These are phyloP conservation scores for Euwallacea similis DNA, from an alignment of 1,140 invertebrate species.

Conservation along the genomic window DNA sequence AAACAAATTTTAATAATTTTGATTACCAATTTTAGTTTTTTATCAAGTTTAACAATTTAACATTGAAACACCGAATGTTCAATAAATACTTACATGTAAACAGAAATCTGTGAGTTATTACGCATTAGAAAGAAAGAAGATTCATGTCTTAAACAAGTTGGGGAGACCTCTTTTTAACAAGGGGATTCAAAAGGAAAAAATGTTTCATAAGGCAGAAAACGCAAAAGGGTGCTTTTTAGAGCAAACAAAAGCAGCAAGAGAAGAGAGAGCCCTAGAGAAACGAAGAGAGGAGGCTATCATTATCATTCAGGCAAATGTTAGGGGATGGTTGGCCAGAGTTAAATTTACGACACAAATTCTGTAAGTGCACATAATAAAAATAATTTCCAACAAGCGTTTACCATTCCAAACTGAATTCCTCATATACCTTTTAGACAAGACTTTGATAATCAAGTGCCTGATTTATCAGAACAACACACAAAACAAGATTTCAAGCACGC, in stretches of 20 bases:
- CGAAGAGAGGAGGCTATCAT: constrained; percentile 70
- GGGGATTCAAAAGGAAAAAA: constrained; percentile 39
- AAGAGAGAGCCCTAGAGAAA: constrained; percentile 81
- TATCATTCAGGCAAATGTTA: constrained; percentile 70
- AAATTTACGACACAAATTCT: constrained; percentile 62
- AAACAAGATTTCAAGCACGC: constrained; percentile 63
- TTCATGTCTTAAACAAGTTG: no score
- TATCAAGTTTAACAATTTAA: no score
- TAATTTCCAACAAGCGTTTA: no score
- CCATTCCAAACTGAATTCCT: neutral
- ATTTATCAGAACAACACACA: constrained; percentile 57
- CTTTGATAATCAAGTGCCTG: constrained; percentile 67
- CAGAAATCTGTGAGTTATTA: no score
- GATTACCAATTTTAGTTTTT: no score
- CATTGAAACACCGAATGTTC: no score
- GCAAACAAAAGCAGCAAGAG: constrained; percentile 83
- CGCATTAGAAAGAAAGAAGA: no score
- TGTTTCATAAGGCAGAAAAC: constrained; percentile 64
- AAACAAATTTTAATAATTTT: no score
- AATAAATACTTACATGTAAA: no score
- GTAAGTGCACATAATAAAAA: constrained; percentile 56
- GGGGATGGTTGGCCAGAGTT: constrained; percentile 70
- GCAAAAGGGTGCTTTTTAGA: constrained; percentile 71
- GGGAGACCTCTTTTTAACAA: no score
- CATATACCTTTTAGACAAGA: constrained; percentile 62